phyloP scores from a whole-genome alignment of 2,888 invertebrate genomes.

The Neuroscelio doddi region DNA sequence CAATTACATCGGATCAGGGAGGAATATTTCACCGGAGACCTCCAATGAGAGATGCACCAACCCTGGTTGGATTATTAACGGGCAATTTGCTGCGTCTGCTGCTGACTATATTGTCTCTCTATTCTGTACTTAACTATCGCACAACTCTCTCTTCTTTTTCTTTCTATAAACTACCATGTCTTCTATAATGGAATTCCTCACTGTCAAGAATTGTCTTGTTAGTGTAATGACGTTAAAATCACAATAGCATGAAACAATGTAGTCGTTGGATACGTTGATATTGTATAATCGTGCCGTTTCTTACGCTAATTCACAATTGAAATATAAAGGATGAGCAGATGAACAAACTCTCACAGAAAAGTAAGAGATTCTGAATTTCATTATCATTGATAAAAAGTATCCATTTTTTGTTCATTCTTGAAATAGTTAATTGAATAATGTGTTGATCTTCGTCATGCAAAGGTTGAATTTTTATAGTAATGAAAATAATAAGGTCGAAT shows the following conservation, averaged over 20 bases:
- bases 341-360: too few species aligned
- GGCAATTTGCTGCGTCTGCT: constrained; percentile 71
- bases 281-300: too few species aligned
- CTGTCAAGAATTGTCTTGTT: background rate
- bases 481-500: too few species aligned
- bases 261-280: too few species aligned
- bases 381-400: too few species aligned
- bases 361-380: too few species aligned
- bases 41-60: constrained; percentile 50
- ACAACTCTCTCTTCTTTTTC: constrained; percentile 45
- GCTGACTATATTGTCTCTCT: constrained; percentile 69
- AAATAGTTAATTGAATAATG: too few species aligned
- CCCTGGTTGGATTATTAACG: constrained; percentile 68
- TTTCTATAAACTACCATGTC: constrained; percentile 34
- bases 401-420: too few species aligned
- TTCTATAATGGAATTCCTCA: constrained; percentile 19
- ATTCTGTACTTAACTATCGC: constrained; percentile 44
- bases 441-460: too few species aligned
- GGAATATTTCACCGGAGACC: constrained; percentile 66
- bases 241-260: background rate
- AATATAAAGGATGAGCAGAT: too few species aligned
- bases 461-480: too few species aligned
- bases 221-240: background rate
- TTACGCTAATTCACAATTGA: too few species aligned
- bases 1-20: constrained; percentile 70